These are phyloP conservation scores for Crenichthys baileyi DNA, from an alignment of 2,797 vertebrate species.

Conservation along the genomic window DNA sequence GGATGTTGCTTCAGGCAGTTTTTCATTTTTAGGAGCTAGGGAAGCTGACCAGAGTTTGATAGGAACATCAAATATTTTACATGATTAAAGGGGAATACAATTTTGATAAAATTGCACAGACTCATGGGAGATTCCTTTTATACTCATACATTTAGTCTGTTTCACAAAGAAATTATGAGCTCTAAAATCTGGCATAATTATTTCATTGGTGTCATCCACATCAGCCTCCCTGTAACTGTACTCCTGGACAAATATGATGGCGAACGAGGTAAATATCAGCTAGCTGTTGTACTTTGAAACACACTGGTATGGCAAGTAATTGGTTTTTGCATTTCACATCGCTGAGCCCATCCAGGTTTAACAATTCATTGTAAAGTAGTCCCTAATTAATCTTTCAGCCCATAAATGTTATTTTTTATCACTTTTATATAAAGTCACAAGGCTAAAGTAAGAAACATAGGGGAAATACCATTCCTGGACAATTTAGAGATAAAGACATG, in stretches of 20 bases:
- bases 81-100: neutral
- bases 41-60: neutral
- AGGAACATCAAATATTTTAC: neutral
- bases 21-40: too few species aligned
- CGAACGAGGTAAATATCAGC: neutral
- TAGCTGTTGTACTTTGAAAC: neutral
- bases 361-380: neutral
- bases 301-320: neutral
- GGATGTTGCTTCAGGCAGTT: too few species aligned
- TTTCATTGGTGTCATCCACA: too few species aligned
- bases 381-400: neutral
- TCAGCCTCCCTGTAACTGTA: too few species aligned
- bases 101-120: neutral
- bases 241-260: neutral
- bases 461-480: constrained; percentile 15
- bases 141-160: neutral
- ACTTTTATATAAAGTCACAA: constrained; percentile 12
- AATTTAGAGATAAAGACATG: constrained; percentile 28
- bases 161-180: neutral
- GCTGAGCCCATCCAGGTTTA: neutral
- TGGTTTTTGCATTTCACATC: neutral
- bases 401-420: neutral
- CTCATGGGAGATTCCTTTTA: neutral
- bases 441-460: constrained; percentile 27
- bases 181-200: neutral